Percentiles rank a stretch among this genome's conserved stretches.
These are phyloP conservation scores for Sussaba pulchella DNA, from an alignment of 2,888 invertebrate species.

Conservation along the genomic window DNA sequence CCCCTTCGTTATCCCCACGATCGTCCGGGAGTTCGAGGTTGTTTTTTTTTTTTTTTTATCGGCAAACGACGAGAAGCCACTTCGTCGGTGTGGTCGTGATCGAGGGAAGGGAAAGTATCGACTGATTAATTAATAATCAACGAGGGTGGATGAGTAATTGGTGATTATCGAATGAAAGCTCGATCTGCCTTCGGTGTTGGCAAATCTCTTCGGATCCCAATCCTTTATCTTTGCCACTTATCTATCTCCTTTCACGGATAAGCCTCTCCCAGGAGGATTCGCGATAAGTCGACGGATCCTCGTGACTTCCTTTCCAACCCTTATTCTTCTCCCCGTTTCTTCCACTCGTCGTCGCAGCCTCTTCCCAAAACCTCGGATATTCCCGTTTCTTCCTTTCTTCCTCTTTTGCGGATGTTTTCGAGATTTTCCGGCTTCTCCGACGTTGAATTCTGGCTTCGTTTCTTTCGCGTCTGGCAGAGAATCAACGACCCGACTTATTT, in stretches of 20 bases:
- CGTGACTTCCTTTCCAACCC: slow-evolving; percentile 28
- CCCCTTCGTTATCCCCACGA: not conserved
- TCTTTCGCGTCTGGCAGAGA: slow-evolving; percentile 12
- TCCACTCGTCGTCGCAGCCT: slow-evolving; percentile 70
- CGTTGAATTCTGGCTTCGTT: not conserved
- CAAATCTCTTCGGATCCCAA: slow-evolving; percentile 28
- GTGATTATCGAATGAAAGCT: slow-evolving; percentile 69
- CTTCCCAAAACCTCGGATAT: slow-evolving; percentile 70
- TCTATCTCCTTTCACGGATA: slow-evolving; percentile 59
- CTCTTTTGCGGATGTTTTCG: slow-evolving; percentile 36
- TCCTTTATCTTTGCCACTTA: slow-evolving; percentile 15
- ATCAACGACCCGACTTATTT: slow-evolving; percentile 22
- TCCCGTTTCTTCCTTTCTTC: slow-evolving; percentile 77
- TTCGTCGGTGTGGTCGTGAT: slow-evolving; percentile 23
- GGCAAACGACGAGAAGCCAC: slow-evolving; percentile 63
- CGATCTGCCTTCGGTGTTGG: slow-evolving; percentile 61
- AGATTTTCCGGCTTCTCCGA: slow-evolving; percentile 27
- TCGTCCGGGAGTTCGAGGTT: slow-evolving; percentile 15
- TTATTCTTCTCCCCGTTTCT: slow-evolving; percentile 38
- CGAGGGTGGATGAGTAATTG: slow-evolving; percentile 59
- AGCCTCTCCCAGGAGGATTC: slow-evolving; percentile 41
- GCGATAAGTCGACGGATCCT: slow-evolving; percentile 46
- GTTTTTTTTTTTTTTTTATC: slow-evolving; percentile 59
- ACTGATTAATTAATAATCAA: slow-evolving; percentile 62
- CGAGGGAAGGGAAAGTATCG: not conserved